These are phyloP conservation scores for Botrylloides violaceus DNA, from an alignment of 23 tunicate genomes.

Conservation along the genomic window DNA sequence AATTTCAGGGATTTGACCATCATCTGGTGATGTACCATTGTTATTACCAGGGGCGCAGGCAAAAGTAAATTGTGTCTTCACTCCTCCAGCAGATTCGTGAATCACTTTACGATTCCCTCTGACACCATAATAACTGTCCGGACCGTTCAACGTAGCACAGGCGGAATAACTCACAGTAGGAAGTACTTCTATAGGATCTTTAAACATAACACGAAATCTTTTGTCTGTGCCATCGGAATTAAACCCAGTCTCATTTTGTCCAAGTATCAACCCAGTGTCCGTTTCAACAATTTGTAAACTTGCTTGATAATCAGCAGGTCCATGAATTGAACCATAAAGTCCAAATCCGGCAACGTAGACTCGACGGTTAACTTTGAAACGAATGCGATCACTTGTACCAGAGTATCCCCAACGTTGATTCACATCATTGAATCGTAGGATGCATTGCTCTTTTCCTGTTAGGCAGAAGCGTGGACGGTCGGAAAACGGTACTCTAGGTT, in stretches of 20 bases:
- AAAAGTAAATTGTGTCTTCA: slow-evolving; percentile 58
- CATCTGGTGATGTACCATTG: slow-evolving; percentile 92
- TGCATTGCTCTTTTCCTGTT: slow-evolving; percentile 84
- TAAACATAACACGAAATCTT: slow-evolving; percentile 91
- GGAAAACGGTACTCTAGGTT: slow-evolving; percentile 74
- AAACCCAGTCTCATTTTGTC: slow-evolving; percentile 83
- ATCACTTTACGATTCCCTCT: slow-evolving; percentile 51
- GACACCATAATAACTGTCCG: slow-evolving; percentile 86
- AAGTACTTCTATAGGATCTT: slow-evolving; percentile 78
- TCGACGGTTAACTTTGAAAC: slow-evolving; percentile 58
- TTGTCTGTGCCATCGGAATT: slow-evolving; percentile 80
- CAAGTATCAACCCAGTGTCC: slow-evolving; percentile 59
- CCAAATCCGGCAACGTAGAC: slow-evolving; percentile 85
- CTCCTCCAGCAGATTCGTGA: slow-evolving; percentile 39
- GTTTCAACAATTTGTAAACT: slow-evolving; percentile 65
- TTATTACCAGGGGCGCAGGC: slow-evolving; percentile 72
- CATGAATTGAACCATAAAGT: slow-evolving; percentile 67
- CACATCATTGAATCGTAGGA: slow-evolving; percentile 65
- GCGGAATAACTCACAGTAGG: slow-evolving; percentile 61
- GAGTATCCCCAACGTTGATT: slow-evolving; percentile 99
- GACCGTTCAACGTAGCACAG: slow-evolving; percentile 78
- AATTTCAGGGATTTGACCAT: slow-evolving; percentile 95
- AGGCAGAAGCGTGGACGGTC: slow-evolving; percentile 76
- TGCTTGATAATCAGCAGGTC: slow-evolving; percentile 80
- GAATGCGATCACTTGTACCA: slow-evolving; percentile 84